phyloP scores from a whole-genome alignment of 2,113 vertebrate genomes.

The Aepyceros melampus region DNA sequence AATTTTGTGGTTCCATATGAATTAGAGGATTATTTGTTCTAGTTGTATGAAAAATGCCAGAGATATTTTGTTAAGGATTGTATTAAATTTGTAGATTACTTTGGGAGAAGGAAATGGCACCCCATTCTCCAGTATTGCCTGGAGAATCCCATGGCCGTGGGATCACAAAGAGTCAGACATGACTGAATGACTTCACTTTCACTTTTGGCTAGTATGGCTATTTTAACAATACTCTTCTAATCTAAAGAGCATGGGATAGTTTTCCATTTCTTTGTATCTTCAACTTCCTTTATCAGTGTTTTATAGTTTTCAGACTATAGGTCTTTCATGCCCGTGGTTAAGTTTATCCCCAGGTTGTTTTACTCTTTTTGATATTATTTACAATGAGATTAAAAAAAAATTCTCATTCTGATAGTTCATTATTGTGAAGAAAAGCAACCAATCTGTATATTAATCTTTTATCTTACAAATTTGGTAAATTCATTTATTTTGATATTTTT shows the following conservation, averaged over 20 bases:
- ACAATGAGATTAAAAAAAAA: background rate
- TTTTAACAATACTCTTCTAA: background rate
- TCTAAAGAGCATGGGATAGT: background rate
- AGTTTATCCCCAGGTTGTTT: background rate
- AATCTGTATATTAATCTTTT: background rate
- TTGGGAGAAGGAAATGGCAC: background rate
- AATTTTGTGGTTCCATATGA: background rate
- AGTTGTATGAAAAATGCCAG: background rate
- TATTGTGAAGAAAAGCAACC: background rate
- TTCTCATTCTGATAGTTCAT: background rate
- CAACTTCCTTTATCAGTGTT: background rate
- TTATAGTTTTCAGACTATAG: background rate
- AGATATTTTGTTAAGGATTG: background rate
- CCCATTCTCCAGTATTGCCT: background rate
- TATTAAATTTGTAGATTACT: background rate
- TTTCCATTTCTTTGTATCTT: background rate
- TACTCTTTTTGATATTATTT: background rate
- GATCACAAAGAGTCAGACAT: rapidly evolving
- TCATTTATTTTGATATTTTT: background rate
- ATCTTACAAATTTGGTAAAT: background rate
- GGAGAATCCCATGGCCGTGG: background rate
- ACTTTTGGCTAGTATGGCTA: background rate
- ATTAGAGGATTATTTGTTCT: background rate
- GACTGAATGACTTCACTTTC: background rate
- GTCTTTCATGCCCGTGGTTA: background rate